Conservation (phyloP, 2,888 invertebrate species). For the Lacanobia wlatinum region DNA sequence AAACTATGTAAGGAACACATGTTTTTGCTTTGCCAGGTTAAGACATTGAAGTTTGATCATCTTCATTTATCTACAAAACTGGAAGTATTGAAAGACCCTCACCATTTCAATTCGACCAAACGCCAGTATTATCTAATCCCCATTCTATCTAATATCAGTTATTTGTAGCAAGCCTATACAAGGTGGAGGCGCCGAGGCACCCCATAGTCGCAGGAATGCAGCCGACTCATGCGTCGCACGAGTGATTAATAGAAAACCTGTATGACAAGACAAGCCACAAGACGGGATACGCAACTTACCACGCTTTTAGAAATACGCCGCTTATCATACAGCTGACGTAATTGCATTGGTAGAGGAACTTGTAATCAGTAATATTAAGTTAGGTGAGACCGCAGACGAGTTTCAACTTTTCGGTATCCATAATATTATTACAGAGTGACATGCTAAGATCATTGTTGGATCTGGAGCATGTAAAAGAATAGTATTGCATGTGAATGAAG, state of each 20-base stretch:
- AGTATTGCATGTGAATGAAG: neutral
- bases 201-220: constrained; percentile 80
- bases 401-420: neutral
- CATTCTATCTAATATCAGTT: constrained; percentile 31
- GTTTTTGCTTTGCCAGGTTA: neutral
- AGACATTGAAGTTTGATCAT: neutral
- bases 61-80: neutral
- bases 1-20: too few relatives aligned
- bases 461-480: neutral
- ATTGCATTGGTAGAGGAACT: constrained; percentile 29
- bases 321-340: constrained; percentile 52
- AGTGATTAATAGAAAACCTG: constrained; percentile 83
- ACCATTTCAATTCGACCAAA: neutral
- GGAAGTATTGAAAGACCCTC: neutral
- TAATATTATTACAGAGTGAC: neutral
- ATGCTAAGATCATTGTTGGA: neutral
- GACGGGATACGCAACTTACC: constrained; percentile 59
- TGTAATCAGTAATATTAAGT: neutral
- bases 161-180: constrained; percentile 49
- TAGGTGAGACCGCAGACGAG: neutral
- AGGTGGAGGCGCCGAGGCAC: constrained; percentile 63
- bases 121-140: constrained; percentile 23
- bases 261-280: constrained; percentile 67
- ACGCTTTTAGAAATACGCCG: constrained; percentile 51
- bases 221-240: constrained; percentile 71